Percentiles rank a stretch among this genome's conserved stretches.
phyloP scores from a whole-genome alignment of 1,140 invertebrate species.

The Aphaenogaster ashmeadi region DNA sequence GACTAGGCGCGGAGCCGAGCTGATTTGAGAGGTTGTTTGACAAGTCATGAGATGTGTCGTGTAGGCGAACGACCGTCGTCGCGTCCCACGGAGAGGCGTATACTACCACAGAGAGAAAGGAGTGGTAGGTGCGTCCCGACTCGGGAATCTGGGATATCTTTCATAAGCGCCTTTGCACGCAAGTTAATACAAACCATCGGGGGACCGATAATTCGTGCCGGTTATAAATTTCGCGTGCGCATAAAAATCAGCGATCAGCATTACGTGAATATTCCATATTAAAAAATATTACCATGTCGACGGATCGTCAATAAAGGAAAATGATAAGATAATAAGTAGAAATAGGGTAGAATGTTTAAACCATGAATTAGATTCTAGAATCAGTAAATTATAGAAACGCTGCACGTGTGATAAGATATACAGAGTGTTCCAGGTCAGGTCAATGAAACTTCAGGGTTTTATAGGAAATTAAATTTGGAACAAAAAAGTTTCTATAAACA shows the following conservation, averaged over 20 bases:
- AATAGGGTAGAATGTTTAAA: background rate
- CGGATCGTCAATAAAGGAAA: background rate
- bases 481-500: too few relatives aligned
- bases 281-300: background rate
- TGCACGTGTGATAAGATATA: background rate
- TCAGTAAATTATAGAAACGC: background rate
- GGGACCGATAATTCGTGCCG: background rate
- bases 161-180: background rate
- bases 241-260: background rate
- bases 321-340: background rate
- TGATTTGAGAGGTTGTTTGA: constrained; percentile 70
- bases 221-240: constrained; percentile 3
- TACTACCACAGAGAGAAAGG: constrained; percentile 35
- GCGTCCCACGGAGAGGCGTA: constrained; percentile 68
- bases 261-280: background rate
- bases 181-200: background rate
- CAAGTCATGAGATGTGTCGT: constrained; percentile 72
- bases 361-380: background rate
- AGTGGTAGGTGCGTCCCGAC: constrained; percentile 62
- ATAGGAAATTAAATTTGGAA: too few relatives aligned
- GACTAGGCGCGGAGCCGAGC: constrained; percentile 23
- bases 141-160: constrained; percentile 39
- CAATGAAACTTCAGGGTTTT: too few relatives aligned
- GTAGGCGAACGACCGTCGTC: constrained; percentile 79
- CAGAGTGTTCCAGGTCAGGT: too few relatives aligned